Percentiles rank a stretch among this genome's conserved stretches.
These are phyloP conservation scores for Indicator indicator DNA, from an alignment of 2,113 vertebrate genomes.

Conservation along the genomic window DNA sequence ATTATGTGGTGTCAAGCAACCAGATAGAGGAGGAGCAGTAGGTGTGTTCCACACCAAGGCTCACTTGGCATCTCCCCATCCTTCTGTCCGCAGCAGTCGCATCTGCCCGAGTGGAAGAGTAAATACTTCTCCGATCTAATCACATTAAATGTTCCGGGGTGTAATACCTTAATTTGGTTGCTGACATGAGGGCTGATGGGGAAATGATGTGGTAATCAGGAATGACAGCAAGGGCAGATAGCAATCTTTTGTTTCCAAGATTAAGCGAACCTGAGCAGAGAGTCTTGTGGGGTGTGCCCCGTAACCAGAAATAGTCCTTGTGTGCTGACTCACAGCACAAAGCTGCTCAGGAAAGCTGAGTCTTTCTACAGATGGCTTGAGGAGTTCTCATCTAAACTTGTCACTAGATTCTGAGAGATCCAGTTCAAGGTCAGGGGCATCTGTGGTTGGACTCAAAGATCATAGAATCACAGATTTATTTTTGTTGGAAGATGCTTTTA, in stretches of 20 bases:
- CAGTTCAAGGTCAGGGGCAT: background rate
- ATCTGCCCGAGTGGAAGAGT: conserved; percentile 16
- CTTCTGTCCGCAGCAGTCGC: background rate
- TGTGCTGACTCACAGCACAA: background rate
- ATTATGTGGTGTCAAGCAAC: background rate
- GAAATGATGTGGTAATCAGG: conserved; percentile 25
- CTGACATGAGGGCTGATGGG: conserved; percentile 54
- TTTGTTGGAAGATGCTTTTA: background rate
- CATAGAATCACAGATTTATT: background rate
- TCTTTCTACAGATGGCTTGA: background rate
- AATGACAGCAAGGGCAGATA: conserved; percentile 17
- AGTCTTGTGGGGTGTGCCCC: background rate
- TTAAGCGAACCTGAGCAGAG: background rate
- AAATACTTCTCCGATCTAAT: conserved; percentile 29
- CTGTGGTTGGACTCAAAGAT: fast-evolving
- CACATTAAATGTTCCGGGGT: conserved; percentile 20
- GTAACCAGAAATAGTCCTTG: background rate
- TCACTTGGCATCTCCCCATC: conserved; percentile 29
- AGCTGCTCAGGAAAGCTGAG: fast-evolving
- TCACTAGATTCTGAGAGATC: fast-evolving
- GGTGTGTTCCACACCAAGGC: background rate
- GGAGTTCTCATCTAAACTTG: background rate
- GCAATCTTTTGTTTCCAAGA: conserved; percentile 40
- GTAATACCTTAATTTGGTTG: conserved; percentile 64
- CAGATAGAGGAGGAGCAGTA: background rate